These are phyloP conservation scores for Xanthia togata DNA, from an alignment of 2,888 invertebrate species.

Conservation along the genomic window DNA sequence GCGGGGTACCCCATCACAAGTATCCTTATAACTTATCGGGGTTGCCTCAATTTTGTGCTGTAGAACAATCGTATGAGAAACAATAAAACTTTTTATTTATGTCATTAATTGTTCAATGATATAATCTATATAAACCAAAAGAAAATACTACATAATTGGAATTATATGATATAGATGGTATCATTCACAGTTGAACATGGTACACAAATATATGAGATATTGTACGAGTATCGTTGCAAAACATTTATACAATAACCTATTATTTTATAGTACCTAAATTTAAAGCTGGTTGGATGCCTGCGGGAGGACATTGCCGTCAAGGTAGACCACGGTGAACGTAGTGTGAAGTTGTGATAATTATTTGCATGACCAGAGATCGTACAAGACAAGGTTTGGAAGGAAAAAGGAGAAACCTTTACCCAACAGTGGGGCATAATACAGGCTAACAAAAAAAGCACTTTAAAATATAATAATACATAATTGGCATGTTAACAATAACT, in stretches of 20 bases:
- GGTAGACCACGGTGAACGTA: not conserved
- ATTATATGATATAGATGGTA: not conserved
- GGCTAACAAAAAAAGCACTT: not conserved
- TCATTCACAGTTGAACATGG: not conserved
- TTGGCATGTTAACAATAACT: not conserved
- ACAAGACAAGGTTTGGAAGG: not conserved
- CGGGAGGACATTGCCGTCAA: not conserved
- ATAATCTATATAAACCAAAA: too few relatives aligned
- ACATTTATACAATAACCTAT: not conserved
- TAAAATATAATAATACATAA: not conserved
- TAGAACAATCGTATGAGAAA: too few relatives aligned
- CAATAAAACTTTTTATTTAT: too few relatives aligned
- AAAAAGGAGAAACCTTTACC: not conserved
- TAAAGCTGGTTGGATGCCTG: not conserved
- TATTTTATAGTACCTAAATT: not conserved
- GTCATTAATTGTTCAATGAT: too few relatives aligned
- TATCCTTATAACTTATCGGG: too few relatives aligned
- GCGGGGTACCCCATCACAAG: too few relatives aligned
- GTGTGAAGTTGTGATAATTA: not conserved
- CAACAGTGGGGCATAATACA: not conserved
- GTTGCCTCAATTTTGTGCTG: too few relatives aligned
- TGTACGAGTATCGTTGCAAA: not conserved
- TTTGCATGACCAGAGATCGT: not conserved
- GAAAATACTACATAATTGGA: too few relatives aligned
- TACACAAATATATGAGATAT: not conserved